Base-by-base conservation (phyloP, 92 coral and sea anemone species). In the Pocillopora grandis region DNA sequence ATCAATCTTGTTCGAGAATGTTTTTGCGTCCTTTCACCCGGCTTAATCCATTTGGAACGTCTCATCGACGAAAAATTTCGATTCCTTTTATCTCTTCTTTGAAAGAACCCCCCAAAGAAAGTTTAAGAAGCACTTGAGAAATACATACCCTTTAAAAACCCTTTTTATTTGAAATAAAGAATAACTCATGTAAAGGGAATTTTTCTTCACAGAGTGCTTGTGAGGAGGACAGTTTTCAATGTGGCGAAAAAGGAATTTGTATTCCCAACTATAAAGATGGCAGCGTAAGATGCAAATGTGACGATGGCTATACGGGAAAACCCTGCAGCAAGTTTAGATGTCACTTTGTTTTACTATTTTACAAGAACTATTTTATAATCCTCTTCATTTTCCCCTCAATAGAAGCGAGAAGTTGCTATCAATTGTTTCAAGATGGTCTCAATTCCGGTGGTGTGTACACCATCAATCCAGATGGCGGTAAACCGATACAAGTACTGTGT, bases 391-490 rank as follows among this genome's bases (percentile, higher is more conserved):
- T 7, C 11, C 6, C 2, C 12, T 21, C 33, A 21, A 36, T 15
- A 57, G 80, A 23, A 1, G 10, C 66, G 5, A 76, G 36, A 20
- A 76, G 67, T 13, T 76, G 80, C 27, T 58, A 49, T 1, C 80
- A 57, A 3, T 31, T 59, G 15, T 21, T 76, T 0, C 1, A 58
- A 57, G 80, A 76, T 59, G 87, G 87, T 17, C 55, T 75, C 4
- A 8, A 23, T 49, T 60, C 81, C 9, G 65, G 62, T 71, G 86
- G 86, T 1, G 80, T 73, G 14, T 84, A 76, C 76, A 84, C 88
- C 17, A 56, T 84, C 23, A 64, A 84, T 66, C 88, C 88, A 19
- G 88, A 84, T 78, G 80, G 37, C 72, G 75, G 60, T 58, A 78
- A n/a, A 19, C n/a, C 81, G 35, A 61, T 84, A 10, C 76, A 76